Percentiles rank a stretch among this genome's conserved stretches.
phyloP scores from a whole-genome alignment of 2,797 vertebrate species.

The Spatula versicolor region DNA sequence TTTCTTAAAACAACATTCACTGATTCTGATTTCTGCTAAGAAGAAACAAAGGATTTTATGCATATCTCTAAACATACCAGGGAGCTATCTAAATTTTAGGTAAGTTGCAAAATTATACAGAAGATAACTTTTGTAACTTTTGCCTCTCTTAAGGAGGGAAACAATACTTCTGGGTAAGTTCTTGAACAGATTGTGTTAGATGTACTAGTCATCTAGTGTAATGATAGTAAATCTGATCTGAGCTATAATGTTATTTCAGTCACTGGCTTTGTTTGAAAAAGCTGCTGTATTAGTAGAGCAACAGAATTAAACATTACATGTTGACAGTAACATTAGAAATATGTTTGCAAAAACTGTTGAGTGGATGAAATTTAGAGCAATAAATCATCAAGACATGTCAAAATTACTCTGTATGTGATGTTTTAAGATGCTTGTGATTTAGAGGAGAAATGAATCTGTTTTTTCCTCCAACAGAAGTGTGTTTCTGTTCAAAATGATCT shows the following conservation, averaged over 20 bases:
- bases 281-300: constrained; percentile 52
- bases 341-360: constrained; percentile 29
- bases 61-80: neutral
- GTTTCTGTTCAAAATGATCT: neutral
- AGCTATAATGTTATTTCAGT: constrained; percentile 13
- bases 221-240: constrained; percentile 9
- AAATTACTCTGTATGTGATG: constrained; percentile 5
- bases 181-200: constrained; percentile 4
- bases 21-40: constrained; percentile 12
- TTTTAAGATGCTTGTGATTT: constrained; percentile 42
- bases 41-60: constrained; percentile 16
- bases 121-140: constrained; percentile 9
- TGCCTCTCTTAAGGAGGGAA: neutral
- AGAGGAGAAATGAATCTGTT: neutral
- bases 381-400: constrained; percentile 39
- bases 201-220: neutral
- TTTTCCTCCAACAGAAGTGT: neutral
- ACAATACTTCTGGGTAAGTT: neutral
- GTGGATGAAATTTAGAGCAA: constrained; percentile 46
- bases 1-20: constrained; percentile 33
- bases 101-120: neutral
- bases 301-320: constrained; percentile 14
- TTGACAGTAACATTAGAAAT: constrained; percentile 57
- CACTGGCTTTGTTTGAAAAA: constrained; percentile 45
- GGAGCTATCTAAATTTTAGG: constrained; percentile 6